Evolutionary conservation across 2,888 invertebrate genomes (phyloP), one percentile per base, ranked within the genome.

Genomic region (Harmothoe impar): DNA sequence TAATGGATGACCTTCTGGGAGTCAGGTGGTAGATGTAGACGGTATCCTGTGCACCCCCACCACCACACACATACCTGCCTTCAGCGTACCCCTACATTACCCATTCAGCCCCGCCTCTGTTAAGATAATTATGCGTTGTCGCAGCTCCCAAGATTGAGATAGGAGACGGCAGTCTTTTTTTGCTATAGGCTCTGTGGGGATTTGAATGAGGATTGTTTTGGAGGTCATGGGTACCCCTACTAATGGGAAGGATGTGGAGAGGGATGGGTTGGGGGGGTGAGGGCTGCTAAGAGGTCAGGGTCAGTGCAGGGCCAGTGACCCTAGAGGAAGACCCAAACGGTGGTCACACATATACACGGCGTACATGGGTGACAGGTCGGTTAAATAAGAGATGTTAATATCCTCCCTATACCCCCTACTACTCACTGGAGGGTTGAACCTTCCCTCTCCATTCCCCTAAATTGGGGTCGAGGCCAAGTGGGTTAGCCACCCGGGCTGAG

Each of bases 381-480:
- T 72, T 15, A 72, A 72, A 72, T 72, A 72, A 29, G 31, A 3
- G 72, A 72, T 72, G 43, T 43, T 43, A 43, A 43, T 43, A 25
- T 17, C 77, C 31, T 31, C 31, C 77, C 77, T 77, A 23, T 77
- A 77, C 7, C 77, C 77, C 62, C 62, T 62, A 23, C 62, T 20
- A n/a, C 62, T 62, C 62, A n/a, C 62, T 25, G 10, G 5, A 43
- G n/a, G n/a, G n/a, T 62, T 25, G 23, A 62, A 23, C 62, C 62
- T 15, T 10, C 77, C 31, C 29, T 77, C 77, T 77, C 77, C 17
- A 62, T n/a, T 62, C 20, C 15, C 51, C 43, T 35, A 84, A 51
- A 31, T 86, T 54, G 52, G 86, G 86, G 86, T 86, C 86, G 29
- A 52, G 52, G 86, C 86, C 86, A 54, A 54, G 54, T 86, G 86